Conservation (phyloP, 2,113 vertebrate species). For the Xerus inauris region DNA sequence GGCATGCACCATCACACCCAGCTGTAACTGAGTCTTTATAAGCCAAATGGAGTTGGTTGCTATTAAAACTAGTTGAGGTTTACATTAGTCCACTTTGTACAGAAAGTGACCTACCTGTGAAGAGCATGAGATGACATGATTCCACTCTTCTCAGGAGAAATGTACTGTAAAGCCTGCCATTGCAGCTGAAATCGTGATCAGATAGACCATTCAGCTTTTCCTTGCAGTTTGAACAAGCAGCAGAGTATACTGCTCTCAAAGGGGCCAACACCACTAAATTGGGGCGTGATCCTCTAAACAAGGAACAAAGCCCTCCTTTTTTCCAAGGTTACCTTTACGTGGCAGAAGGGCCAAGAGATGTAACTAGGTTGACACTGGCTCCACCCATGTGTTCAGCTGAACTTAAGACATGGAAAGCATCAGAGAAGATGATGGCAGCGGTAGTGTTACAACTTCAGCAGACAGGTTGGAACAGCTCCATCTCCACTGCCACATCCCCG, state of each 20-base stretch:
- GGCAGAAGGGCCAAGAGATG: too few relatives aligned
- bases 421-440: not conserved
- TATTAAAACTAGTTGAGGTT: conserved; percentile 87
- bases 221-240: conserved; percentile 90
- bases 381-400: too few relatives aligned
- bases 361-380: too few relatives aligned
- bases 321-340: conserved; percentile 92
- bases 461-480: not conserved
- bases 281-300: conserved; percentile 96
- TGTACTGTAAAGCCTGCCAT: conserved; percentile 96
- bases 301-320: conserved; percentile 94
- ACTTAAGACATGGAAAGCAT: too few relatives aligned
- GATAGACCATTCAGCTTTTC: conserved; percentile 81
- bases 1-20: too few relatives aligned
- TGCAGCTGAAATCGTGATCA: conserved; percentile 80
- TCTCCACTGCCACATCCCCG: not conserved
- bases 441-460: not conserved
- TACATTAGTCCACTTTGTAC: conserved; percentile 99
- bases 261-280: conserved; percentile 96
- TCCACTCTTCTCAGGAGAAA: conserved; percentile 98
- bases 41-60: not conserved
- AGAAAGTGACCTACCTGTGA: conserved; percentile 98
- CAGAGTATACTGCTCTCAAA: conserved; percentile 97
- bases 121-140: conserved; percentile 98
- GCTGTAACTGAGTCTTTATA: not conserved